Conservation (phyloP, 2,113 vertebrate genomes). For the Nothocercus julius region DNA sequence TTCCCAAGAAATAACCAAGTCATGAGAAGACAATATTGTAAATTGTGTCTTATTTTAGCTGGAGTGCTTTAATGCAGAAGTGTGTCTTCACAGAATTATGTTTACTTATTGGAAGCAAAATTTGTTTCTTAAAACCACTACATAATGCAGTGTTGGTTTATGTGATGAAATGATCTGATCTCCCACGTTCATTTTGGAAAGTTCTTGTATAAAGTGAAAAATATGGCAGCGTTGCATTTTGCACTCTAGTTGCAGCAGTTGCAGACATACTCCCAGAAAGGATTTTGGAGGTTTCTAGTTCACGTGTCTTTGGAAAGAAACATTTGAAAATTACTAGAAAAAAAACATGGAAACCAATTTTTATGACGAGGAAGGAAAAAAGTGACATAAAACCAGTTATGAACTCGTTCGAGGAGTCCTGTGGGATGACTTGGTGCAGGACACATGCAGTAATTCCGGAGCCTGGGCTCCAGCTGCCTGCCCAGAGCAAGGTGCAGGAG, state of each 20-base stretch:
- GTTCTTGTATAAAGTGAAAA: background rate
- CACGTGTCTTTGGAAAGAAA: background rate
- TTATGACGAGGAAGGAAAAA: background rate
- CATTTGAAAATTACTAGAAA: background rate
- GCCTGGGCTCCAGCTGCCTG: background rate
- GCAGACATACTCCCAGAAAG: fast-evolving
- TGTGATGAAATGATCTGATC: background rate
- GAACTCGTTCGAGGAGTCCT: background rate
- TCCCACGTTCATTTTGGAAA: background rate
- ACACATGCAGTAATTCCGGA: background rate
- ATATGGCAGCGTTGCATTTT: background rate
- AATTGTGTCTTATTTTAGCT: background rate
- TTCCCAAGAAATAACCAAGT: background rate
- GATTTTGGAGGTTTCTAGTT: background rate
- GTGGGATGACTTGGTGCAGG: background rate
- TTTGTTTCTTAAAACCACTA: background rate
- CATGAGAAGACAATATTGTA: background rate
- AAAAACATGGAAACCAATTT: background rate
- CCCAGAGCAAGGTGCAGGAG: background rate
- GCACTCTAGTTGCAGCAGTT: background rate
- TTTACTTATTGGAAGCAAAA: background rate
- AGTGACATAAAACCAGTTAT: background rate
- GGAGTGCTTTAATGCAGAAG: background rate
- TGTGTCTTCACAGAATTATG: background rate
- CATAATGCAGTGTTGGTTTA: background rate